These are phyloP conservation scores for Pandion haliaetus DNA, from an alignment of 2,113 vertebrate genomes.

Conservation along the genomic window DNA sequence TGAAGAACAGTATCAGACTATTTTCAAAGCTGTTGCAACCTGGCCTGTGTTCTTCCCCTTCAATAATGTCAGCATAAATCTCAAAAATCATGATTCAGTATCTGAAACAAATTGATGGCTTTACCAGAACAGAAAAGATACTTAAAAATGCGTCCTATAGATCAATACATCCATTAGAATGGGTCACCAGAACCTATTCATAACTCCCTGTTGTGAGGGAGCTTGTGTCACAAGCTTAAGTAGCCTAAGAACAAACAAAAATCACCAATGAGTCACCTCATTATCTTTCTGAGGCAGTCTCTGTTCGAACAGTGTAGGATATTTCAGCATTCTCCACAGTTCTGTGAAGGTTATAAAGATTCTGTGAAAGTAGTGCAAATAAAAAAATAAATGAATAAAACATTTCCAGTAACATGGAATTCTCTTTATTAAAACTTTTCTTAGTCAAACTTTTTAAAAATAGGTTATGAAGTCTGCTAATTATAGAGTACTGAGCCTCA, in stretches of 20 bases:
- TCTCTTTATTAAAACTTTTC: slow-evolving; percentile 47
- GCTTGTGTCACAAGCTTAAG: slow-evolving; percentile 36
- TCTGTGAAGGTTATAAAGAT: slow-evolving; percentile 56
- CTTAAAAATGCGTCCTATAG: not conserved
- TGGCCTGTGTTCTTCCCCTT: not conserved
- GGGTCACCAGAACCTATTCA: not conserved
- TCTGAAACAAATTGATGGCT: slow-evolving; percentile 24
- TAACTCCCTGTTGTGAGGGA: slow-evolving; percentile 25
- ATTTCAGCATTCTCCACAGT: slow-evolving; percentile 58
- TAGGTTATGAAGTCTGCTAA: slow-evolving; percentile 45
- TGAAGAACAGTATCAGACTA: not conserved
- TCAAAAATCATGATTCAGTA: slow-evolving; percentile 50
- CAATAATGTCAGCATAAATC: slow-evolving; percentile 8
- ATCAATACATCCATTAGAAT: slow-evolving; percentile 50
- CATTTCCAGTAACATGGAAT: slow-evolving; percentile 48
- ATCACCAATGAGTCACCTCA: slow-evolving; percentile 36
- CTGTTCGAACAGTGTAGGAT: not conserved
- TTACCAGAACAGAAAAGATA: slow-evolving; percentile 31
- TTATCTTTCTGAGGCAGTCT: slow-evolving; percentile 47
- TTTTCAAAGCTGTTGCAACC: slow-evolving; percentile 7
- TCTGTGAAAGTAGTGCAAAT: slow-evolving; percentile 45
- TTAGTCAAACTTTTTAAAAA: slow-evolving; percentile 47
- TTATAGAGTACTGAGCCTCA: slow-evolving; percentile 51
- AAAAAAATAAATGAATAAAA: slow-evolving; percentile 56
- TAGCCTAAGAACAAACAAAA: slow-evolving; percentile 59